Evolutionary conservation across 2,888 invertebrate species (phyloP).

Genomic region (Apotomis betuletana): DNA sequence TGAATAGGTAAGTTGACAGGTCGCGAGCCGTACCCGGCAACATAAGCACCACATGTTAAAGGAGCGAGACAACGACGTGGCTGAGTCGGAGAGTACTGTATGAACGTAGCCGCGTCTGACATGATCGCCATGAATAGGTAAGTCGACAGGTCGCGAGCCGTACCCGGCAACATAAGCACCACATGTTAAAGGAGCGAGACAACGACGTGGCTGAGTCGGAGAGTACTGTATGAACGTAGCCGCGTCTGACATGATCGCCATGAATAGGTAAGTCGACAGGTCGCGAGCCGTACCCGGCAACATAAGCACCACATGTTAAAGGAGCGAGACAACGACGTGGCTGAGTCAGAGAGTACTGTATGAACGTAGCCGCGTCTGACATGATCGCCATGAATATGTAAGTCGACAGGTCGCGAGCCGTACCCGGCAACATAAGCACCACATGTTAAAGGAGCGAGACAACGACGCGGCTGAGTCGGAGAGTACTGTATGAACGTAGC

Average conservation of each 20-base stretch:
- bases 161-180: slow-evolving; percentile 45
- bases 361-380: slow-evolving; percentile 98
- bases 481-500: slow-evolving; percentile 99
- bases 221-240: slow-evolving; percentile 99
- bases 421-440: slow-evolving; percentile 45
- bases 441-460: slow-evolving; percentile 89
- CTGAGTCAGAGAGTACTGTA: slow-evolving; percentile 97
- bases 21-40: too few relatives aligned
- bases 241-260: slow-evolving; percentile 96
- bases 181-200: slow-evolving; percentile 89
- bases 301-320: slow-evolving; percentile 82
- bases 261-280: slow-evolving; percentile 81
- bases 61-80: slow-evolving; percentile 92
- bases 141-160: too few relatives aligned
- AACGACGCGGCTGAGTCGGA: slow-evolving; percentile 94
- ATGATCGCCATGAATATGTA: slow-evolving; percentile 92
- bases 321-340: slow-evolving; percentile 92
- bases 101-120: slow-evolving; percentile 98
- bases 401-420: too few relatives aligned
- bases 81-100: slow-evolving; percentile 97
- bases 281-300: too few relatives aligned
- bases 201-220: slow-evolving; percentile 94
- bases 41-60: slow-evolving; percentile 82
- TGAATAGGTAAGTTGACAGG: slow-evolving; percentile 81
- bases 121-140: slow-evolving; percentile 92